Evolutionary conservation across 2,888 invertebrate genomes (phyloP).

Genomic region (Artemia sinica): DNA sequence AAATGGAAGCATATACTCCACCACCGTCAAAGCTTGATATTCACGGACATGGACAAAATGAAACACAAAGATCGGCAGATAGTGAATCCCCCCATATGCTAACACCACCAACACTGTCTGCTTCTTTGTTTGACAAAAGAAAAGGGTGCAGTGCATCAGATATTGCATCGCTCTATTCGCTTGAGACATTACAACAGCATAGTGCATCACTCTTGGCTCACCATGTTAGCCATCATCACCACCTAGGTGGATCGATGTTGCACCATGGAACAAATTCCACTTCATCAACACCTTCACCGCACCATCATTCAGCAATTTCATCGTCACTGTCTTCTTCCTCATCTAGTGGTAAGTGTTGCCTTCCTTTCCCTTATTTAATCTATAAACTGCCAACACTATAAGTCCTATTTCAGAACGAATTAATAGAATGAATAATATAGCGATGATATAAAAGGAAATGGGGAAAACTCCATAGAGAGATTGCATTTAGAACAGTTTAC

Average conservation of each 20-base stretch:
- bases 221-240: slow-evolving; percentile 18
- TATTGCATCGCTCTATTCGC: slow-evolving; percentile 21
- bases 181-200: slow-evolving; percentile 21
- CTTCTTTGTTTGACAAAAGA: slow-evolving; percentile 1
- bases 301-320: slow-evolving; percentile 8
- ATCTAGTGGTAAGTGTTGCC: not conserved
- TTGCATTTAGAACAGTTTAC: no score
- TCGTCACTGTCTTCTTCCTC: not conserved
- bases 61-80: slow-evolving; percentile 1
- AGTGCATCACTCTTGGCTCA: slow-evolving; percentile 18
- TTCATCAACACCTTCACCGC: slow-evolving; percentile 4
- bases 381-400: no score
- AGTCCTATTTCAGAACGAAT: no score
- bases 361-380: no score
- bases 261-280: not conserved
- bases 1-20: slow-evolving; percentile 12
- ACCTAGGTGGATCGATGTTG: slow-evolving; percentile 3
- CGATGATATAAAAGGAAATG: no score
- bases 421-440: no score
- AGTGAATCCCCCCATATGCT: slow-evolving; percentile 3
- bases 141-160: slow-evolving; percentile 16
- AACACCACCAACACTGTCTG: not conserved
- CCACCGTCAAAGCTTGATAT: slow-evolving; percentile 11
- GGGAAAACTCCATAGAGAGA: no score
- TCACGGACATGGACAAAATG: not conserved